Conservation (phyloP, 2,113 vertebrate species). For the Cyanoderma ruficeps region DNA sequence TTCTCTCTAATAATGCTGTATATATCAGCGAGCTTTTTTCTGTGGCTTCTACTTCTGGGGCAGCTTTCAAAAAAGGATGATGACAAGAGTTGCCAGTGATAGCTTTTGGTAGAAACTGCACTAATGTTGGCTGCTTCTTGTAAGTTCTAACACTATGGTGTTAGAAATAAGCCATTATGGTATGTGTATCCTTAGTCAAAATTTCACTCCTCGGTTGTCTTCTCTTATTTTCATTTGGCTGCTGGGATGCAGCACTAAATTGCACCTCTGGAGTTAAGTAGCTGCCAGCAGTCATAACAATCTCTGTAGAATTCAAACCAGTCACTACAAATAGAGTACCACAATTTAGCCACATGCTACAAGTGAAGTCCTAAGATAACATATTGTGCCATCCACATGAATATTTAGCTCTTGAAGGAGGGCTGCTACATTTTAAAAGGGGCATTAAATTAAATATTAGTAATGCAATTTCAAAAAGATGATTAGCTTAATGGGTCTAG, state of each 20-base stretch:
- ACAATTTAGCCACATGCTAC: not conserved
- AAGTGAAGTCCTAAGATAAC: not conserved
- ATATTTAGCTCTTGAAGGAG: slow-evolving; percentile 11
- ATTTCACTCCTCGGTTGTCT: not conserved
- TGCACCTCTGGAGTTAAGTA: not conserved
- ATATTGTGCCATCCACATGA: not conserved
- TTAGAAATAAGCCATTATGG: not conserved
- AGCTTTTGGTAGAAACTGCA: not conserved
- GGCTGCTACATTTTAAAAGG: not conserved
- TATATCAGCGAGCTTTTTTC: not conserved
- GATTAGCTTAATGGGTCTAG: not conserved
- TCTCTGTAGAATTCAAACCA: not conserved
- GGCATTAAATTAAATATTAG: slow-evolving; percentile 13
- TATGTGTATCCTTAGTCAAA: not conserved
- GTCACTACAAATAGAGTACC: not conserved
- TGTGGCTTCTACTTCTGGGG: not conserved
- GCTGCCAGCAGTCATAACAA: not conserved
- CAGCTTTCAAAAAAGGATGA: not conserved
- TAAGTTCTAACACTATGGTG: not conserved
- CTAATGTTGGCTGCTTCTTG: not conserved
- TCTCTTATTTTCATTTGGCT: not conserved
- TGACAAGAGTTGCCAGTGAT: not conserved
- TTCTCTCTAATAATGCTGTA: not conserved
- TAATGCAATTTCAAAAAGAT: not conserved
- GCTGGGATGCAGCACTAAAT: not conserved